phyloP scores from a whole-genome alignment of 2,888 invertebrate species.

The Lepidocyrtoides sp. region DNA sequence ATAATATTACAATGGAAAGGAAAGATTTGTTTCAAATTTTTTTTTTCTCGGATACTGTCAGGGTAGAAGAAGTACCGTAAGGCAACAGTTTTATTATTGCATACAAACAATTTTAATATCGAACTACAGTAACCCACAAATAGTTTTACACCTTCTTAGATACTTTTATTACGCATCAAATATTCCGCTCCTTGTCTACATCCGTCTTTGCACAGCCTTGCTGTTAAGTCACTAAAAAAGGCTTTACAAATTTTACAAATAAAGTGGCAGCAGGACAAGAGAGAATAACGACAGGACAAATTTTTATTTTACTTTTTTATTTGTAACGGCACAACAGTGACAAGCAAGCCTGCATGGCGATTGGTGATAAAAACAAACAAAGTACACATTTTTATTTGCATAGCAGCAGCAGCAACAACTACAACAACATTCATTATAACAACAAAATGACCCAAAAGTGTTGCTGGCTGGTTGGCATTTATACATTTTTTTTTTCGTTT shows the following conservation, averaged over 20 bases:
- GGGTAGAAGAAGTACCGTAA: too few relatives aligned
- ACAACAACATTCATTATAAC: background rate
- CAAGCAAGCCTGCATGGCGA: background rate
- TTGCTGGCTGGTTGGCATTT: background rate
- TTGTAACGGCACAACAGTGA: background rate
- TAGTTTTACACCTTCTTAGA: too few relatives aligned
- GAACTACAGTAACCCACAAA: too few relatives aligned
- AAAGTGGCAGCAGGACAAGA: background rate
- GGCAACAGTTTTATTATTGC: too few relatives aligned
- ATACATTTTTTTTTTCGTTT: background rate
- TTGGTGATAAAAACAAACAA: background rate
- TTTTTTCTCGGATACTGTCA: too few relatives aligned
- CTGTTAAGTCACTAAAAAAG: background rate
- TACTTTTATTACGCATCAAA: too few relatives aligned
- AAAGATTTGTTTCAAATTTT: too few relatives aligned
- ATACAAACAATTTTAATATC: too few relatives aligned
- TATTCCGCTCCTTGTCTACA: too few relatives aligned
- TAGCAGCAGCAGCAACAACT: background rate
- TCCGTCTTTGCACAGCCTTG: background rate
- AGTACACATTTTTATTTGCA: slow-evolving; percentile 1
- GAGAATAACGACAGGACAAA: background rate
- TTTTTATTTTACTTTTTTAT: background rate
- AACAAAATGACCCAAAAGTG: background rate
- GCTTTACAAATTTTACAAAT: background rate
- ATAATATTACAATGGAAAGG: too few relatives aligned